Conservation (phyloP, 2,797 vertebrate genomes). For the Avahi laniger region DNA sequence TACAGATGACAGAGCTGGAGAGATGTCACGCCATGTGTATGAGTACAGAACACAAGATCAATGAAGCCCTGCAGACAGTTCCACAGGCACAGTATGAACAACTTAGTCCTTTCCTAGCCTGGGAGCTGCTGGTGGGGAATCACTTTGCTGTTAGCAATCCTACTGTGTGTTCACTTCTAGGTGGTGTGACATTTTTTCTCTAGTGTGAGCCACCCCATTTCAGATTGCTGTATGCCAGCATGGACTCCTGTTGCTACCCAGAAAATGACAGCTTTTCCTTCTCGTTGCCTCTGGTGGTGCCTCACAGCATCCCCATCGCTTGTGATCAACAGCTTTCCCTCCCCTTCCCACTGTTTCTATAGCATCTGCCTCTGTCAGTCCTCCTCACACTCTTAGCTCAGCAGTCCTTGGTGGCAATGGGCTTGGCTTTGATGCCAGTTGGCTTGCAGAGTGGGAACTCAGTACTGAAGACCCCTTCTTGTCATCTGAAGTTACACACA, state of each 20-base stretch:
- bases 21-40: conserved; percentile 23
- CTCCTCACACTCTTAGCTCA: not conserved
- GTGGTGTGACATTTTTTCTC: conserved; percentile 52
- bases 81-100: conserved; percentile 14
- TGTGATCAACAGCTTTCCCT: conserved; percentile 55
- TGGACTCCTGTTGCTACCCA: not conserved
- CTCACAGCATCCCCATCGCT: conserved; percentile 47
- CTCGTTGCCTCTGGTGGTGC: conserved; percentile 24
- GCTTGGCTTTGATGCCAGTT: conserved; percentile 63
- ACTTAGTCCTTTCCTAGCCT: conserved; percentile 15
- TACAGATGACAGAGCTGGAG: conserved; percentile 28
- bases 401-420: conserved; percentile 33
- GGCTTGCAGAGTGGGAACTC: conserved; percentile 58
- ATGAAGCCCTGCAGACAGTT: conserved; percentile 48
- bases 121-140: conserved; percentile 57
- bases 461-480: conserved; percentile 17
- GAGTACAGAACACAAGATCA: conserved; percentile 47
- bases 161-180: conserved; percentile 49
- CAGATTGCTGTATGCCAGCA: conserved; percentile 26
- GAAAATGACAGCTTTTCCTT: conserved; percentile 56
- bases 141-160: conserved; percentile 52
- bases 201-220: conserved; percentile 40
- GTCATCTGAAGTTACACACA: conserved; percentile 18
- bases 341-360: conserved; percentile 49
- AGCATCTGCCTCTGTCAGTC: conserved; percentile 30